phyloP scores from a whole-genome alignment of 2,888 invertebrate species.

The Embidobia sp. region DNA sequence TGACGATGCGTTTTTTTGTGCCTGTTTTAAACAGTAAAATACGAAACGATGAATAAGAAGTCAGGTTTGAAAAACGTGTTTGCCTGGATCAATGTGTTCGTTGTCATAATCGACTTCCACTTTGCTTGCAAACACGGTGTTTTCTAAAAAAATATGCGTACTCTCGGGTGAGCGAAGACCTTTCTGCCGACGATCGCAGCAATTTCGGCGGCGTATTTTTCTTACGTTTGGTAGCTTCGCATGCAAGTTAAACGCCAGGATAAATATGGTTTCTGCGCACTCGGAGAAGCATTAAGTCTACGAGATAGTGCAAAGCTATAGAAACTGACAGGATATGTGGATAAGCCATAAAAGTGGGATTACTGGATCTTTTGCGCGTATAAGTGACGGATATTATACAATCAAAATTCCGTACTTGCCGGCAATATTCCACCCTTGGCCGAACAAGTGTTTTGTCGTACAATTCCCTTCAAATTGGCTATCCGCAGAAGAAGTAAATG shows the following conservation, averaged over 20 bases:
- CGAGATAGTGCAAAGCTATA: slow-evolving; percentile 31
- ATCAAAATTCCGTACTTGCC: not conserved
- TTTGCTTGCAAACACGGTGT: slow-evolving; percentile 32
- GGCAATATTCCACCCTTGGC: no score
- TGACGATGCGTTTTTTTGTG: no score
- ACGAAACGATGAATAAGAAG: slow-evolving; percentile 17
- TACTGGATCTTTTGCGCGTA: slow-evolving; percentile 8
- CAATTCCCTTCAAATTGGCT: not conserved
- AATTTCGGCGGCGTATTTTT: slow-evolving; percentile 56
- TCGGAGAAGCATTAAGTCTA: slow-evolving; percentile 24
- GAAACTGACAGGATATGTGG: slow-evolving; percentile 26
- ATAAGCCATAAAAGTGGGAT: slow-evolving; percentile 39
- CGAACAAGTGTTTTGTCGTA: no score
- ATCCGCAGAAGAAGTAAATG: no score
- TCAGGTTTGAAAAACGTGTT: slow-evolving; percentile 4
- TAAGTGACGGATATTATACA: slow-evolving; percentile 26
- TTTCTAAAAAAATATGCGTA: slow-evolving; percentile 53
- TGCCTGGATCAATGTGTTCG: slow-evolving; percentile 2
- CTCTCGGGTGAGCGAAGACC: slow-evolving; percentile 18
- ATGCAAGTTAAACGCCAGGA: slow-evolving; percentile 52
- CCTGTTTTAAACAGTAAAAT: no score
- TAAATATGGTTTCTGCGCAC: slow-evolving; percentile 48
- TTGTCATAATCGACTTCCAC: slow-evolving; percentile 45
- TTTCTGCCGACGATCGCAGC: slow-evolving; percentile 22
- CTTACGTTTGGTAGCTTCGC: slow-evolving; percentile 55